Conservation (phyloP, 2,113 vertebrate genomes). For the Brienomyrus brachyistius region DNA sequence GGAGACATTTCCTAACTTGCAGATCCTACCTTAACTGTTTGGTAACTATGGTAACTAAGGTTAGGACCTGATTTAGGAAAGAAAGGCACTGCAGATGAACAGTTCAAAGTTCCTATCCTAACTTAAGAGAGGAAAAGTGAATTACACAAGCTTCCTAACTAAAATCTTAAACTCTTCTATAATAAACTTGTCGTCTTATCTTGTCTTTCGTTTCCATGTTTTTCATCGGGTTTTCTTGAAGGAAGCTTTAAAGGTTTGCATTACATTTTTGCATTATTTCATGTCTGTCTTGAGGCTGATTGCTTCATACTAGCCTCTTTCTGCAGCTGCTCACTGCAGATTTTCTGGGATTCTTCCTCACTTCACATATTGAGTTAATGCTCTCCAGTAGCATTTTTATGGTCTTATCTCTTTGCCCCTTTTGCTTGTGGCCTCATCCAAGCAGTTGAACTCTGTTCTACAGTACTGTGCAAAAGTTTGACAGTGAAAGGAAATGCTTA, state of each 20-base stretch:
- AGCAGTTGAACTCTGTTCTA: constrained; percentile 9
- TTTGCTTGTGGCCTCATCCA: background rate
- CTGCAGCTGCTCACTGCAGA: background rate
- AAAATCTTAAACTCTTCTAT: background rate
- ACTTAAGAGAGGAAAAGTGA: background rate
- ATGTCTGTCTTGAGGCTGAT: background rate
- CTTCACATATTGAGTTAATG: background rate
- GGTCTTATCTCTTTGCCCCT: background rate
- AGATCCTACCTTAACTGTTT: background rate
- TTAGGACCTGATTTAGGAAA: background rate
- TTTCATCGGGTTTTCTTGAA: constrained; percentile 64
- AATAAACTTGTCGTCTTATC: background rate
- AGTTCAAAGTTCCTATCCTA: background rate
- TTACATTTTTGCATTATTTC: constrained; percentile 27
- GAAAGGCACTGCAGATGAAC: background rate
- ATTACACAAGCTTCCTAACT: background rate
- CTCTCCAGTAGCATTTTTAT: constrained; percentile 13
- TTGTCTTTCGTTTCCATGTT: constrained; percentile 21
- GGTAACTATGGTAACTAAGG: background rate
- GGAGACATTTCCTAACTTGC: background rate
- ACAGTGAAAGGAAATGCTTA: too few species aligned
- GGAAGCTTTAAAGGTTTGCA: constrained; percentile 97
- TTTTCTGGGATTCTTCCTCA: constrained; percentile 6
- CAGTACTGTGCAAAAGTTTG: too few species aligned
- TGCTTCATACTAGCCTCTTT: background rate